Evolutionary conservation across 2,888 invertebrate species (phyloP).

Genomic region (Trissolcus japonicus): DNA sequence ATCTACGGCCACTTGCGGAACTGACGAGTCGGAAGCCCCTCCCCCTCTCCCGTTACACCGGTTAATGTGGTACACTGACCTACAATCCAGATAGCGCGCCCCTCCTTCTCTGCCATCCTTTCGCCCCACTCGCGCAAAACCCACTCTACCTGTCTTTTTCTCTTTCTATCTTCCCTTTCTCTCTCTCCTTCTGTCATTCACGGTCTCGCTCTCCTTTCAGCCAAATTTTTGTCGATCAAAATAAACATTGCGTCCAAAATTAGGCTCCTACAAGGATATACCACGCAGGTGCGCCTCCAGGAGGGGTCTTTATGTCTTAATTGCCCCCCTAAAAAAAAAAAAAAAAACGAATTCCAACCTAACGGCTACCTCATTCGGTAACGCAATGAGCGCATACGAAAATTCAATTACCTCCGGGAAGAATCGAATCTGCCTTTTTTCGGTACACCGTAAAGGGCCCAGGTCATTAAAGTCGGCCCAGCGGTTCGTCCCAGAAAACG

Average conservation of each 20-base stretch:
- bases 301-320: conserved; percentile 14
- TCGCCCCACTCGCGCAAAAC: conserved; percentile 32
- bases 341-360: too few species aligned
- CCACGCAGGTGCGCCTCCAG: not conserved
- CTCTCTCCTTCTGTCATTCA: conserved; percentile 35
- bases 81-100: conserved; percentile 69
- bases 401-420: conserved; percentile 24
- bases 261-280: not conserved
- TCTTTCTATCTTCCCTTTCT: conserved; percentile 48
- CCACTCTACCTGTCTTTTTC: conserved; percentile 23
- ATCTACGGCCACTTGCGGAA: conserved; percentile 68
- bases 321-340: not conserved
- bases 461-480: conserved; percentile 7
- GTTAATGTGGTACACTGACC: conserved; percentile 76
- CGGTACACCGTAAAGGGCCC: not conserved
- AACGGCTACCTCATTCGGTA: too few species aligned
- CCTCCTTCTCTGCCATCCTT: conserved; percentile 57
- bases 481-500: conserved; percentile 36
- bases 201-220: conserved; percentile 32
- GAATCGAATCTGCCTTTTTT: conserved; percentile 15
- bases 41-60: conserved; percentile 60
- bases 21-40: conserved; percentile 71
- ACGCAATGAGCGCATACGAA: not conserved
- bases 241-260: not conserved
- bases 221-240: conserved; percentile 13